phyloP scores from a whole-genome alignment of 1,140 invertebrate genomes.

The Apis florea region DNA sequence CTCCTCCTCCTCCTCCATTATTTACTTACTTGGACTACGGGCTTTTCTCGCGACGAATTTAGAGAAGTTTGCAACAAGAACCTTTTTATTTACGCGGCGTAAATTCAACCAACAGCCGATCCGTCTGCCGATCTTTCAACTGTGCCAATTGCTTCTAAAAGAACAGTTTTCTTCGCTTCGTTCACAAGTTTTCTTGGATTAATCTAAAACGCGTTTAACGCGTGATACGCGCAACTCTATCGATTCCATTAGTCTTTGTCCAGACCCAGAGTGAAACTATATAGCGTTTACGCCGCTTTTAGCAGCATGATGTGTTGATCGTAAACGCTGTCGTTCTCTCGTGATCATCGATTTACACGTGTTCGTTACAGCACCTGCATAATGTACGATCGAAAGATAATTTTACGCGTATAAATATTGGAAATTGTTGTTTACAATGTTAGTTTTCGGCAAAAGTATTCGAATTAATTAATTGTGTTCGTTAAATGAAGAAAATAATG shows the following conservation, averaged over 20 bases:
- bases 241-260: conserved; percentile 49
- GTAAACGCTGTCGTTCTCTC: conserved; percentile 46
- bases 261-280: conserved; percentile 14
- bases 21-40: not conserved
- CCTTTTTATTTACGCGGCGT: not conserved
- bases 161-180: not conserved
- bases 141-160: too few species aligned
- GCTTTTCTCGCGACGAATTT: not conserved
- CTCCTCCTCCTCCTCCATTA: not conserved
- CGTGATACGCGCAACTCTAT: not conserved
- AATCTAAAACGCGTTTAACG: not conserved
- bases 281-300: conserved; percentile 41
- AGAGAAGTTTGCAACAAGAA: not conserved
- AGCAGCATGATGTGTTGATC: conserved; percentile 46
- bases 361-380: not conserved
- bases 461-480: too few species aligned
- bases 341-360: not conserved
- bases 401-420: too few species aligned
- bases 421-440: too few species aligned
- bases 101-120: not conserved
- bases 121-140: not conserved
- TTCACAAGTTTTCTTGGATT: not conserved
- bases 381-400: conserved; percentile 2
- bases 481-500: too few species aligned
- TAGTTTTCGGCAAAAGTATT: too few species aligned